Evolutionary conservation across 2,888 invertebrate species (phyloP).

Genomic region (Lamellibrachia satsuma): DNA sequence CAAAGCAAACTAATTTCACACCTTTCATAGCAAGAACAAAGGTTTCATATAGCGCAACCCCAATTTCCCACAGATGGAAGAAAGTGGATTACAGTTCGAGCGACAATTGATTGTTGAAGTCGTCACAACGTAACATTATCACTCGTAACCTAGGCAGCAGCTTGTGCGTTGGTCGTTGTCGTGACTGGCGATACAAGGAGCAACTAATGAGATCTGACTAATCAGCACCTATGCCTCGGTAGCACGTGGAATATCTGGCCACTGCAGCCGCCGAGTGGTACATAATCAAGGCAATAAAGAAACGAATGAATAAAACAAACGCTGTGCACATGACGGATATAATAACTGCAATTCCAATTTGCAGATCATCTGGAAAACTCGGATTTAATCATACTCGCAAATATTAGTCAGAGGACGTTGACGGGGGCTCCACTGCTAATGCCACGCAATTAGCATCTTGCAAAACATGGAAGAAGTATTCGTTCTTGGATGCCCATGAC

Average conservation of each 20-base stretch:
- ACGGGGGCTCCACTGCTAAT: not conserved
- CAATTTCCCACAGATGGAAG: not conserved
- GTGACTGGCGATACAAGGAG: not conserved
- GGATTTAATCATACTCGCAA: constrained; percentile 13
- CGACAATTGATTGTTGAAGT: not conserved
- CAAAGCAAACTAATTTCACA: not conserved
- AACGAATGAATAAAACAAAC: constrained; percentile 17
- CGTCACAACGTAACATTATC: not conserved
- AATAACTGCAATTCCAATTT: constrained; percentile 17
- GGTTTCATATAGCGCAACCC: not conserved
- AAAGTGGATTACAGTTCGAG: not conserved
- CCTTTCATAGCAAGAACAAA: not conserved
- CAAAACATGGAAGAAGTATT: not conserved
- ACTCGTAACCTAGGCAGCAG: not conserved
- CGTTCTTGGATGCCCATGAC: not conserved
- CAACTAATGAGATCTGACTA: not conserved
- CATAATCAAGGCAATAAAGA: constrained; percentile 9
- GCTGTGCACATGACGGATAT: not conserved
- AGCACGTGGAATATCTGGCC: not conserved
- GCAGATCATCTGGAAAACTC: constrained; percentile 17
- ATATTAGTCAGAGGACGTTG: not conserved
- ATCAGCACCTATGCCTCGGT: not conserved
- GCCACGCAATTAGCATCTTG: not conserved
- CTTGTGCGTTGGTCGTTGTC: not conserved
- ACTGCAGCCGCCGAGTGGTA: not conserved